Conservation (phyloP, 2,113 vertebrate species). For the Platysteira castanea region DNA sequence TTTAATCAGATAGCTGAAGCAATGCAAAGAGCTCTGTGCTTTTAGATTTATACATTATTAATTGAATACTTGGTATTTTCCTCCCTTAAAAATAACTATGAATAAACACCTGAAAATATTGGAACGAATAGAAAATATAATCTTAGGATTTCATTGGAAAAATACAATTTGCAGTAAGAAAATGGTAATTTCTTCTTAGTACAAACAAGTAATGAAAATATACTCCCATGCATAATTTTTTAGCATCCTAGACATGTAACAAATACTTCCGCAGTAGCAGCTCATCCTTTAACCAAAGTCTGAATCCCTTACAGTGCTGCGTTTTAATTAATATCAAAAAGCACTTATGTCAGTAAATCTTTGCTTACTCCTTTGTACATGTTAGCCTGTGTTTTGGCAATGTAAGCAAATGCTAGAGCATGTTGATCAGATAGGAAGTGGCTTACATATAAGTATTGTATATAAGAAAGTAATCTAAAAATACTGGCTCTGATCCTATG, state of each 20-base stretch:
- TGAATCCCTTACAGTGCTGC: background rate
- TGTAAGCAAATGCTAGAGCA: background rate
- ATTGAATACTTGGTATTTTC: background rate
- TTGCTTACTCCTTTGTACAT: background rate
- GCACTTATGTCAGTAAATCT: slow-evolving; percentile 21
- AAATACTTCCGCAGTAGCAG: background rate
- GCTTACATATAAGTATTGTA: background rate
- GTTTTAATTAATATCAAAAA: slow-evolving; percentile 26
- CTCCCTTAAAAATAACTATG: background rate
- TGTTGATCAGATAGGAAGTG: slow-evolving; percentile 33
- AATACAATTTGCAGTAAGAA: slow-evolving; percentile 2
- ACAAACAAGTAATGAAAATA: background rate
- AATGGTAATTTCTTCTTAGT: background rate
- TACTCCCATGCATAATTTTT: background rate
- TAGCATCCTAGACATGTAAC: background rate
- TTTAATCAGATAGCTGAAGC: background rate
- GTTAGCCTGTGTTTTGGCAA: background rate
- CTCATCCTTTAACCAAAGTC: background rate
- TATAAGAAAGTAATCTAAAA: background rate
- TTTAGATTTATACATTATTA: background rate
- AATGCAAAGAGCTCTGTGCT: background rate
- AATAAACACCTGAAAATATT: background rate
- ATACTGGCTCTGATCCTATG: background rate
- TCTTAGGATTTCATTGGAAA: background rate
- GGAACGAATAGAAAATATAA: background rate